These are phyloP conservation scores for Engraulis encrasicolus DNA, from an alignment of 2,113 vertebrate genomes.

Conservation along the genomic window DNA sequence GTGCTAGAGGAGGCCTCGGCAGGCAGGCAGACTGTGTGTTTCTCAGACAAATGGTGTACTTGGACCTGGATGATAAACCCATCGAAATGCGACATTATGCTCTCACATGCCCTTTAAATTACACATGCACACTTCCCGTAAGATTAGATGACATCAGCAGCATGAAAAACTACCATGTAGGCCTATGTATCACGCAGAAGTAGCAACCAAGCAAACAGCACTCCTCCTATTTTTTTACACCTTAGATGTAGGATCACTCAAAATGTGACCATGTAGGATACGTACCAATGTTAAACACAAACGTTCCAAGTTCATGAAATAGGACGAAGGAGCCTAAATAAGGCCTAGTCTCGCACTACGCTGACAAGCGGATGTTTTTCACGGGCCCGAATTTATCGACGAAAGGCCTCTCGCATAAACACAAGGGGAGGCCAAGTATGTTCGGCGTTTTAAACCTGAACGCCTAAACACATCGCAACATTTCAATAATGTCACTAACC, in stretches of 20 bases:
- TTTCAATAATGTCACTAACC: neutral
- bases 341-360: too few species aligned
- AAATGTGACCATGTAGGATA: neutral
- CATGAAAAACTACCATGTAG: neutral
- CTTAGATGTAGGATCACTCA: neutral
- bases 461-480: neutral
- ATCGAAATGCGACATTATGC: neutral
- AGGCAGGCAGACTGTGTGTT: too few species aligned
- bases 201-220: neutral
- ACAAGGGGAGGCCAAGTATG: neutral
- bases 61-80: neutral
- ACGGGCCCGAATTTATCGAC: constrained; percentile 1
- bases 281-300: neutral
- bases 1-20: neutral
- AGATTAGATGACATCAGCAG: neutral
- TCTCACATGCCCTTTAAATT: neutral
- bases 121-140: neutral
- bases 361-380: constrained; percentile 12
- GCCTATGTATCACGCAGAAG: neutral
- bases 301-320: neutral
- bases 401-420: constrained; percentile 1
- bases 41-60: neutral
- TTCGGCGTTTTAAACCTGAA: neutral
- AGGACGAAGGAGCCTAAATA: neutral
- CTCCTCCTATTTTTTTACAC: neutral